Percentiles rank a stretch among this genome's conserved stretches.
Evolutionary conservation across 2,888 invertebrate species (phyloP).

Genomic region (Conops quadrifasciatus): DNA sequence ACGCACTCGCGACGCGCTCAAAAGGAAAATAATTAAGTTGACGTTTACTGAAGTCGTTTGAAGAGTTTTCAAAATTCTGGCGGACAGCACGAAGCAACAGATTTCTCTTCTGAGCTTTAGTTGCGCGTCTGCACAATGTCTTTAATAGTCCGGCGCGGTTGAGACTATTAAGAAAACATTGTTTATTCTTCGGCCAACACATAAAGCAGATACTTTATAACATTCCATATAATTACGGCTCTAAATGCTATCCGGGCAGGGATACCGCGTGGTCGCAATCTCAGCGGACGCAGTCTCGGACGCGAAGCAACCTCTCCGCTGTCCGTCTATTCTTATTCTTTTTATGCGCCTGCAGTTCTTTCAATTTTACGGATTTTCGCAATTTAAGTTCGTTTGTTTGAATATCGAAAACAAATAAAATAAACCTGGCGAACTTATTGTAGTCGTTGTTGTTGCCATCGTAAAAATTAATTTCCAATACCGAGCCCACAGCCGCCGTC

Average conservation of each 20-base stretch:
- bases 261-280: not conserved
- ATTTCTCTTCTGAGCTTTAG: not conserved
- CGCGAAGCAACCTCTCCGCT: not conserved
- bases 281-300: not conserved
- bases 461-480: conserved; percentile 53
- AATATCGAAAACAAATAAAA: conserved; percentile 42
- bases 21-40: conserved; percentile 46
- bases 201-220: conserved; percentile 48
- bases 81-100: not conserved
- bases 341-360: conserved; percentile 46
- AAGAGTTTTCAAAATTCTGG: conserved; percentile 36
- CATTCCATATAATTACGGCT: conserved; percentile 48
- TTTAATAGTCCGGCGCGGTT: not conserved
- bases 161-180: conserved; percentile 24
- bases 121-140: not conserved
- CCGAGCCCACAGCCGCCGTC: conserved; percentile 37
- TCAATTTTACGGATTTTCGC: conserved; percentile 47
- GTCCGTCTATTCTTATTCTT: no score
- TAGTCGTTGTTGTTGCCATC: conserved; percentile 40
- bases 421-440: conserved; percentile 31
- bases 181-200: conserved; percentile 28
- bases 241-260: conserved; percentile 38
- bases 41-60: conserved; percentile 46
- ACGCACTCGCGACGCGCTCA: conserved; percentile 11
- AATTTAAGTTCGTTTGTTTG: conserved; percentile 48